Base-by-base conservation (phyloP, 2,888 invertebrate species). In the Drosophila anomalipes region DNA sequence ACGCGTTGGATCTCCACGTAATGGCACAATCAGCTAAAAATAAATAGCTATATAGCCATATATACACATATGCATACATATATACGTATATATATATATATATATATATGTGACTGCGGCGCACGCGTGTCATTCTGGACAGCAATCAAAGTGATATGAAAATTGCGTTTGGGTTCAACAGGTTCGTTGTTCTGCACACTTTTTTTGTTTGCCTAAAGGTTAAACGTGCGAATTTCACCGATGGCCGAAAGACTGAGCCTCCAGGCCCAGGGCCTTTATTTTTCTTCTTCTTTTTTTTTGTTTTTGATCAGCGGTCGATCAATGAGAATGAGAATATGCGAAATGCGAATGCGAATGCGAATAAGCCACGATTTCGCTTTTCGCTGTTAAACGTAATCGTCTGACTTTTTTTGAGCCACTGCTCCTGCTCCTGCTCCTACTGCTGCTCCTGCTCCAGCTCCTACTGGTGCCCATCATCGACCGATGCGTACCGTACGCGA, bases 121-220 rank as follows among this genome's bases (percentile, higher is more conserved):
- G 86, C 90, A 87, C 87, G 87, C 87, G 87, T 87, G 87, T 87
- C 86, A 87, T 86, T 90, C 88, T 73, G 91, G 81, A 82, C 86
- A 82, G 88, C 89, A 91, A 91, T 92, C 92, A 91, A 92, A 91
- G 92, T 92, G 92, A 91, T 90, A 79, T 83, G 92, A 91, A 91
- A 92, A 91, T 91, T 91, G 91, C 91, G 67, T 91, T 90, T 81
- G 90, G 83, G 87, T 91, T 86, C 89, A 89, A 91, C 91, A 91
- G 91, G 91, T 91, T 91, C 91, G 84, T 70, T 82, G 74, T 85
- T 71, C 70, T 74, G 58, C 74, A 51, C 56, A 51, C 47, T 56
- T 67, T 76, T 68, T 81, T 77, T 82, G 85, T 91, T 87, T 84
- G 82, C 74, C 89, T 79, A 91, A 91, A 90, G 92, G 87, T 91